Evolutionary conservation across 2,113 vertebrate species (phyloP), one percentile per base, ranked within the genome.

Genomic region (Mandrillus leucophaeus): DNA sequence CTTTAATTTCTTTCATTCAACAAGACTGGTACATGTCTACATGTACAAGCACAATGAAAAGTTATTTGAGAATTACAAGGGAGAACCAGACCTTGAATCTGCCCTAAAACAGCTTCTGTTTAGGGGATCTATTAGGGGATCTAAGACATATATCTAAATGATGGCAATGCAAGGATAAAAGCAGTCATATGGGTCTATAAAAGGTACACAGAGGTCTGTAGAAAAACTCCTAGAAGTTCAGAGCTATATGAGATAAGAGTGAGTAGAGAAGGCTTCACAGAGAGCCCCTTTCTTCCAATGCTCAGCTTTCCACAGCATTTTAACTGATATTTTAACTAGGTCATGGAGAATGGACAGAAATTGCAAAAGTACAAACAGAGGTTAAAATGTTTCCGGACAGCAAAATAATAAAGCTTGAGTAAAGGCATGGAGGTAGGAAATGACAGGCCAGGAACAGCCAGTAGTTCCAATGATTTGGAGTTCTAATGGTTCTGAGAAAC

Each of bases 21-120:
- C 43, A 90, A 78, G 35, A 84, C 2, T 5, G 4, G 12, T 55
- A 16, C 22, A 18, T 48, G 27, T n/a, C 59, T 32, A 43, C 40
- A 76, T 32, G 11, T 40, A 5, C 40, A 88, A 85, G 32, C 20
- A 40, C 16, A 45, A 8, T 50, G n/a, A 45, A 82, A 55, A 75
- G 14, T 73, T 89, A 64, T 94, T 81, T 88, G 72, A 97, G n/a
- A 64, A 18, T 93, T 72, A 94, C n/a, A 76, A 43, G 64, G 27
- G 93, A 87, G 89, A 94, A 81, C 11, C 18, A 59, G 52, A 43
- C 14, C 64, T 93, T 83, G 30, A 48, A 38, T 81, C 76, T 81
- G 32, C 38, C 72, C 66, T 80, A n/a, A 85, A 84, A 72, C 40
- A 38, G 64, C 48, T 88, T 90, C 50, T 86, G n/a, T n/a, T n/a